These are phyloP conservation scores for Andricus curvator DNA, from an alignment of 2,888 invertebrate genomes.

Conservation along the genomic window DNA sequence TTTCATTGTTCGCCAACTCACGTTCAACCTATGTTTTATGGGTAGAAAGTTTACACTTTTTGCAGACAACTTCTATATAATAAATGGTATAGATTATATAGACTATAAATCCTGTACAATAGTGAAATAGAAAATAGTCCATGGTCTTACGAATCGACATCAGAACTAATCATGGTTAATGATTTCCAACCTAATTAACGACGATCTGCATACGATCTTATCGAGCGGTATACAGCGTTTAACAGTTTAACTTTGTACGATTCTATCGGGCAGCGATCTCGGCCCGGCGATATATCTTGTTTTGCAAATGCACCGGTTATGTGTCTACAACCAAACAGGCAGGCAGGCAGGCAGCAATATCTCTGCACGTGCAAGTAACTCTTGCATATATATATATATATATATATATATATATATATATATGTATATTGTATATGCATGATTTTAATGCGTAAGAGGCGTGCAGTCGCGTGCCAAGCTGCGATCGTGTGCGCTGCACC, in stretches of 20 bases:
- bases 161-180: slow-evolving; percentile 42
- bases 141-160: slow-evolving; percentile 36
- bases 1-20: no score
- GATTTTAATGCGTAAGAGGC: slow-evolving; percentile 44
- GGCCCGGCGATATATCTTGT: slow-evolving; percentile 31
- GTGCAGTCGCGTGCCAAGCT: slow-evolving; percentile 66
- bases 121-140: slow-evolving; percentile 1
- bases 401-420: background rate
- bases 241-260: slow-evolving; percentile 56
- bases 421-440: background rate
- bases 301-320: slow-evolving; percentile 41
- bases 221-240: slow-evolving; percentile 53
- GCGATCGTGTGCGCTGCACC: slow-evolving; percentile 63
- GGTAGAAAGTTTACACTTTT: no score
- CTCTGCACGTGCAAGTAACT: slow-evolving; percentile 30
- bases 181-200: slow-evolving; percentile 52
- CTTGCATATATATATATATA: slow-evolving; percentile 3
- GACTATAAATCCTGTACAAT: background rate
- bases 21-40: no score
- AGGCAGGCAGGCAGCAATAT: background rate
- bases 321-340: slow-evolving; percentile 3
- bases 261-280: slow-evolving; percentile 56
- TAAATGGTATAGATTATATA: no score
- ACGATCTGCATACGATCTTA: slow-evolving; percentile 48
- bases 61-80: no score